phyloP scores from a whole-genome alignment of 2,888 invertebrate genomes.

The Meandrusa payeni region DNA sequence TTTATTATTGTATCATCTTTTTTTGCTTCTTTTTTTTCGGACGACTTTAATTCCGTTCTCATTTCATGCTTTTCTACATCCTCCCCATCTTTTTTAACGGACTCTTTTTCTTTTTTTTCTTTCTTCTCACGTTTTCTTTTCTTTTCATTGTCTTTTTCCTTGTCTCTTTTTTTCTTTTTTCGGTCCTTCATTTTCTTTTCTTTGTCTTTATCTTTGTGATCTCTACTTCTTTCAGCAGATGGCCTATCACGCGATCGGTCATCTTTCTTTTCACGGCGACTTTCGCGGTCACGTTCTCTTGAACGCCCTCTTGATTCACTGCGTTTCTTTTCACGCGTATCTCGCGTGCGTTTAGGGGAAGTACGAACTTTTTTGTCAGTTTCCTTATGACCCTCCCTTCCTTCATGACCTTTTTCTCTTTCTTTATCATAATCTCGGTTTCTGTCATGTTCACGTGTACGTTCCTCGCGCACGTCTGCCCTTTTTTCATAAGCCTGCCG shows the following conservation, averaged over 20 bases:
- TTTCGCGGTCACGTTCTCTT: constrained; percentile 75
- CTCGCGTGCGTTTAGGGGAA: constrained; percentile 65
- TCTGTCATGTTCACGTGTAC: constrained; percentile 51
- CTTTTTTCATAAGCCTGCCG: constrained; percentile 53
- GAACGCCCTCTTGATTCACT: constrained; percentile 71
- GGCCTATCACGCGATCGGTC: constrained; percentile 64
- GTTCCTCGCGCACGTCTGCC: constrained; percentile 53
- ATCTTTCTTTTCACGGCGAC: constrained; percentile 77
- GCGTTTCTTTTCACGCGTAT: constrained; percentile 62
- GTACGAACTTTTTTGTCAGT: constrained; percentile 60
- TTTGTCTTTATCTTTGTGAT: constrained; percentile 74
- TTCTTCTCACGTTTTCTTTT: constrained; percentile 78
- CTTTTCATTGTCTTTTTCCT: constrained; percentile 71
- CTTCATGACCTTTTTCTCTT: constrained; percentile 63
- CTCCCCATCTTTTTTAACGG: constrained; percentile 38
- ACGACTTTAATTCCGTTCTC: constrained; percentile 24
- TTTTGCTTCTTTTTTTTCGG: constrained; percentile 31
- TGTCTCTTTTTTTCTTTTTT: constrained; percentile 68
- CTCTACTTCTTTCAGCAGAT: constrained; percentile 69
- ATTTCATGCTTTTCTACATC: constrained; percentile 36
- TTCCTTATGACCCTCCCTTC: no score
- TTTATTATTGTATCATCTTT: constrained; percentile 22
- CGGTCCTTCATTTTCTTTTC: constrained; percentile 73
- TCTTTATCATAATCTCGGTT: constrained; percentile 64
- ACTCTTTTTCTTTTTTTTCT: constrained; percentile 75